Percentiles rank a stretch among this genome's conserved stretches.
Conservation (phyloP, 2,113 vertebrate species). For the Lanius collurio region DNA sequence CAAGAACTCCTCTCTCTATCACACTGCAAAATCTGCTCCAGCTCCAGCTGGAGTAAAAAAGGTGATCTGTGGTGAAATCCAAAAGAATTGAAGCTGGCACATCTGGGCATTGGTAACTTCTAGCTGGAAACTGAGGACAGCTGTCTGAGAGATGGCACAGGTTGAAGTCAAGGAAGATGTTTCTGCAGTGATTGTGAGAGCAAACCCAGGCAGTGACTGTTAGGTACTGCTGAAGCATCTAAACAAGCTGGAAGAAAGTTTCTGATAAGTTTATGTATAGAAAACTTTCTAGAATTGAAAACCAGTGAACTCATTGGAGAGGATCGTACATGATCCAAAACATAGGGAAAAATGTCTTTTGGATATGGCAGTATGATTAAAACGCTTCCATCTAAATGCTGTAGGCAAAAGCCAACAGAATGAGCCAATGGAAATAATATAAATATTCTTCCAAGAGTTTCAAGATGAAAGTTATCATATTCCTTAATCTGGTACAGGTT, state of each 20-base stretch:
- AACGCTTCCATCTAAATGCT: neutral
- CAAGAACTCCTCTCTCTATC: neutral
- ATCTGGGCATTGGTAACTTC: neutral
- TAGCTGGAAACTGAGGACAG: neutral
- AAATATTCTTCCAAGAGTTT: neutral
- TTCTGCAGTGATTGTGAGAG: neutral
- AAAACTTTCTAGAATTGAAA: neutral
- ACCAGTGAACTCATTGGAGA: neutral
- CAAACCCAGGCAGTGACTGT: accelerated
- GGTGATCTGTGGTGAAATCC: neutral
- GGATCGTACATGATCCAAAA: neutral
- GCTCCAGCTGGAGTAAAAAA: neutral
- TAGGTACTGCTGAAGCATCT: neutral
- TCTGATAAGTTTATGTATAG: neutral
- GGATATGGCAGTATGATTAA: neutral
- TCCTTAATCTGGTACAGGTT: neutral
- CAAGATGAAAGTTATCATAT: neutral
- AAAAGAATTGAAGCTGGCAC: accelerated
- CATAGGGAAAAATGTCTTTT: neutral
- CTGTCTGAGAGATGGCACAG: neutral
- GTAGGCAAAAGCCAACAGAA: neutral
- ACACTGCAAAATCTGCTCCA: neutral
- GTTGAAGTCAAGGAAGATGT: neutral
- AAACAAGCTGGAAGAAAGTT: neutral
- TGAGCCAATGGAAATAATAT: neutral